phyloP scores from a whole-genome alignment of 2,888 invertebrate species.

The Gymnosoma rotundatum region DNA sequence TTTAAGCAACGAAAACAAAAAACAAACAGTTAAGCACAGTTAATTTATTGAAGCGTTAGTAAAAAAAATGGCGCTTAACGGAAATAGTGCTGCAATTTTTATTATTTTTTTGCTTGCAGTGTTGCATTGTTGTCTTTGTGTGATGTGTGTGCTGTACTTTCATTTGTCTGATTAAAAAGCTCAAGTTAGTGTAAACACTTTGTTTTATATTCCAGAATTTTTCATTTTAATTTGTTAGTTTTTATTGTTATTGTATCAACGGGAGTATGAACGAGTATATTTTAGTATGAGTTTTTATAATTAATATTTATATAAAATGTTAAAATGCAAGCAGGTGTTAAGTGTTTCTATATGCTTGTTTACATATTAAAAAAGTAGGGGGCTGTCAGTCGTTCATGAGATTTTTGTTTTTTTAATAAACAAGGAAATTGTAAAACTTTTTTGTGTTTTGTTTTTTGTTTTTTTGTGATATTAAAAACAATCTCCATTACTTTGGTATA shows the following conservation, averaged over 20 bases:
- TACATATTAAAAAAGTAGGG: neutral
- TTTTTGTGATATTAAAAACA: conserved; percentile 9
- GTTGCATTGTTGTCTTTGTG: conserved; percentile 45
- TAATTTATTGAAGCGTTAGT: conserved; percentile 54
- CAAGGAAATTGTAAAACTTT: conserved; percentile 65
- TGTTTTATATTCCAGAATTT: conserved; percentile 36
- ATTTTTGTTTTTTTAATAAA: conserved; percentile 1
- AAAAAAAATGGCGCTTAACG: conserved; percentile 34
- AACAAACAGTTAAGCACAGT: neutral
- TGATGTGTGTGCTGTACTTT: conserved; percentile 44
- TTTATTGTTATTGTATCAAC: conserved; percentile 39
- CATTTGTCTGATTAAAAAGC: conserved; percentile 69
- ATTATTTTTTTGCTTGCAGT: conserved; percentile 12
- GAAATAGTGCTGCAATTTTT: conserved; percentile 18
- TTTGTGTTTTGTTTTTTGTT: too few species aligned
- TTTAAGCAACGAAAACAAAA: neutral
- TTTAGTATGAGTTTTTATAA: conserved; percentile 10
- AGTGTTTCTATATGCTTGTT: conserved; percentile 42
- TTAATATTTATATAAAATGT: conserved; percentile 50
- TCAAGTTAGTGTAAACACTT: conserved; percentile 60
- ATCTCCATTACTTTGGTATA: conserved; percentile 7
- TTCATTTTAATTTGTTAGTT: conserved; percentile 67
- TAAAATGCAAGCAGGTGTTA: conserved; percentile 67
- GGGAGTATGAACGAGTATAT: neutral
- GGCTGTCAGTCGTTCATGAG: conserved; percentile 23